Evolutionary conservation across 2,113 vertebrate genomes (phyloP).

Genomic region (Origma solitaria): DNA sequence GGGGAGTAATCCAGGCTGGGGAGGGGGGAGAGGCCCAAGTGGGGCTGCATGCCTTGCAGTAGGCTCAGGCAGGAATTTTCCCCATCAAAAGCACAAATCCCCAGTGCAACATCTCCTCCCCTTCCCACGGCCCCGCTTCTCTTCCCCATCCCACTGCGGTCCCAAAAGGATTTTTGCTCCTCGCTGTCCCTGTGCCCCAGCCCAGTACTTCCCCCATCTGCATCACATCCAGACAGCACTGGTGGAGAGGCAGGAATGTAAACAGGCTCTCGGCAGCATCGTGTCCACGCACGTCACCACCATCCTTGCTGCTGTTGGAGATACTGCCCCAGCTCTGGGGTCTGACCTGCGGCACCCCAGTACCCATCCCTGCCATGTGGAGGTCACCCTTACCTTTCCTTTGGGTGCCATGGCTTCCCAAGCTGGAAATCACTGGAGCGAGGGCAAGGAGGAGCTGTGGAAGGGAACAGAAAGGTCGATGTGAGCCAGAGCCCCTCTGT

Average conservation of each 20-base stretch:
- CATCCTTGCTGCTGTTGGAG: background rate
- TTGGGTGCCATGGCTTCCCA: constrained; percentile 52
- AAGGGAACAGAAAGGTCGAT: background rate
- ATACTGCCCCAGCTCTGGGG: background rate
- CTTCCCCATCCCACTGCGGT: background rate
- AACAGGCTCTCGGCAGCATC: background rate
- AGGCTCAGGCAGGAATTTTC: rapidly evolving
- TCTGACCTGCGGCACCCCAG: rapidly evolving
- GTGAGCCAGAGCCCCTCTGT: background rate
- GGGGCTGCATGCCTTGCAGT: background rate
- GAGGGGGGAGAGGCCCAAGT: background rate
- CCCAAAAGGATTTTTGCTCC: background rate
- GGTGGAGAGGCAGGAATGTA: background rate
- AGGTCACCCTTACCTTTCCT: constrained; percentile 54
- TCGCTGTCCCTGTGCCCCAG: background rate
- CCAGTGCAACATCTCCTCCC: background rate
- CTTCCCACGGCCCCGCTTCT: background rate
- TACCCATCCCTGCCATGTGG: rapidly evolving
- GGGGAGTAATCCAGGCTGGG: background rate
- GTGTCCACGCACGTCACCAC: rapidly evolving
- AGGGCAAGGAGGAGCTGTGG: background rate
- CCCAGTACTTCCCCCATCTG: background rate
- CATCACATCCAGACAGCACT: background rate
- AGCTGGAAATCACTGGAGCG: background rate
- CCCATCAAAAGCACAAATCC: background rate